Conservation (phyloP, 92 coral and sea anemone species). For the Porites rus region DNA sequence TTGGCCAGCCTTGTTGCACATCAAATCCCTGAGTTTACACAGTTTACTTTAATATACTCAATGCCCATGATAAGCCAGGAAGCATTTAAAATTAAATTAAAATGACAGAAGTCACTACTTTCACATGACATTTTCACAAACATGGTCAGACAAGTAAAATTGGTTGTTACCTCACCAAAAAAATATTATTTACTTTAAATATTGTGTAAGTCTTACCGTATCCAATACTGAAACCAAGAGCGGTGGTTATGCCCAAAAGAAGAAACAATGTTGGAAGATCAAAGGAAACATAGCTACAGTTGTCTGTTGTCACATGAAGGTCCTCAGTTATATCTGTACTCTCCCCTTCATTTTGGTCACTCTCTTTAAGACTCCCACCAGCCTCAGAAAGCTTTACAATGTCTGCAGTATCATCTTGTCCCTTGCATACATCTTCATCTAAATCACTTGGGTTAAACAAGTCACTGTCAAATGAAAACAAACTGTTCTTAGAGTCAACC, state of each 20-base stretch:
- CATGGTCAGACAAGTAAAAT: not conserved
- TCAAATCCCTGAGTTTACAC: too few relatives aligned
- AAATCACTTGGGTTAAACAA: conserved; percentile 31
- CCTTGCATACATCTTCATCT: conserved; percentile 43
- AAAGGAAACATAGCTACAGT: conserved; percentile 23
- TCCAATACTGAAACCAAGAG: conserved; percentile 96
- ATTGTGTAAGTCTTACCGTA: conserved; percentile 77
- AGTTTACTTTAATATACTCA: too few relatives aligned
- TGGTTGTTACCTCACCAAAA: not conserved
- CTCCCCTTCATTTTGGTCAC: conserved; percentile 16
- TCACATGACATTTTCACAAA: too few relatives aligned
- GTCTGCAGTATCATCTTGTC: conserved; percentile 1
- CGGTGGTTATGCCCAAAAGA: conserved; percentile 92
- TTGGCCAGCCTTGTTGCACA: too few relatives aligned
- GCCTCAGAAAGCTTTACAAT: conserved; percentile 12
- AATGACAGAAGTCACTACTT: too few relatives aligned
- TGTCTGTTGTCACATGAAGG: not conserved
- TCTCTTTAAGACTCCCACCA: conserved; percentile 16
- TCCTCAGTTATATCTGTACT: not conserved
- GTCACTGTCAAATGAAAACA: conserved; percentile 62
- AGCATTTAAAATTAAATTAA: too few relatives aligned
- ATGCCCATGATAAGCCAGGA: too few relatives aligned
- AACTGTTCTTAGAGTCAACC: conserved; percentile 10
- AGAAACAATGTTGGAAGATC: conserved; percentile 90
- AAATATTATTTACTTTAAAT: not conserved